Evolutionary conservation across 2,888 invertebrate genomes (phyloP), one percentile per base, ranked within the genome.

Genomic region (Byasa hedistus): DNA sequence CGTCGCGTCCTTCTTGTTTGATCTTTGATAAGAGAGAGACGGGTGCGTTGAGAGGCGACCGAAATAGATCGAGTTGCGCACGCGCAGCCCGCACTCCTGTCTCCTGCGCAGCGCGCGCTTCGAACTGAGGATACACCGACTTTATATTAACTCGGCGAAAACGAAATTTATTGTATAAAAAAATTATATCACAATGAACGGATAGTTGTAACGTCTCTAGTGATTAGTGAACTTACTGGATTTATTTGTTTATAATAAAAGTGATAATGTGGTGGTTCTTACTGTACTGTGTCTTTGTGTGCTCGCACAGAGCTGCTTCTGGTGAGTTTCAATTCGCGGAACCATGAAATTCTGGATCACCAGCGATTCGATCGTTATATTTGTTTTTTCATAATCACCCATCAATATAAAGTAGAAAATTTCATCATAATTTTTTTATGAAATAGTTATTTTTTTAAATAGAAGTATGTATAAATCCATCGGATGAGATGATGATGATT

Each of bases 41-140:
- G 79, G 82, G 70, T 81, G 84, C 84, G 81, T 75, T 77, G 75
- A 76, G 76, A 78, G 73, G 78, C 74, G 83, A 87, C 86, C 84
- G 83, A 90, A 91, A 91, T 91, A 91, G 91, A 88, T 74, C 73
- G 82, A 76, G 79, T 71, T 72, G 77, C 74, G 86, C 78, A 77
- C 83, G 82, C 88, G 80, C 75, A 71, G 75, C 70, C 67, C 69
- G 60, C 79, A 74, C 81, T 81, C 67, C 64, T 63, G 67, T 58
- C 86, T 86, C 86, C 83, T 82, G 83, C 84, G 80, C 82, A 74
- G 74, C 75, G 76, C 75, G 76, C 76, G 72, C 68, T 70, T 69
- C 70, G 67, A 76, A 77, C 75, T 68, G 79, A 83, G 83, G 84
- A 84, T 84, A 78, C 73, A 82, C 79, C 79, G 78, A 78, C 75